Evolutionary conservation across 2,888 invertebrate genomes (phyloP), one percentile per base, ranked within the genome.

Genomic region (Limnephilus marmoratus): DNA sequence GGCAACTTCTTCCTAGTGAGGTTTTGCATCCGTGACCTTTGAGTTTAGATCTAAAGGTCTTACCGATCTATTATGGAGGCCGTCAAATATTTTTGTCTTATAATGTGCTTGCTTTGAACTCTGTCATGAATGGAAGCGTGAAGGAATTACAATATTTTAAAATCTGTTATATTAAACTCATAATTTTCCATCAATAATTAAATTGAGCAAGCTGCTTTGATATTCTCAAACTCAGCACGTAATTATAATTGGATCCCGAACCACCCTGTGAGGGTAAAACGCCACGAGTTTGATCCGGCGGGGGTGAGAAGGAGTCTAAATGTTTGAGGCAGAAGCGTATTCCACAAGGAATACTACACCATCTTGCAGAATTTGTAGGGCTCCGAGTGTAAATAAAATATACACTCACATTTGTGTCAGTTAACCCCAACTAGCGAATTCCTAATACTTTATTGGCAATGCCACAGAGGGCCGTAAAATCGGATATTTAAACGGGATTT

Each of bases 371-470:
- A 86, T 86, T 86, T 86, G 86, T 86, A 86, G 86, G 45, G 49
- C 86, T 86, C 24, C 37, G 45, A n/a, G 45, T 86, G 86, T 86
- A 86, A 86, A 86, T 86, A 86, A 86, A 86, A 86, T 86, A 86
- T 86, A 86, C 41, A 86, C 86, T 86, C 86, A 86, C 86, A 86
- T 86, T 86, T 86, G 86, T 45, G 86, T 86, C 86, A 86, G 86
- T 86, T 86, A 86, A 45, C 86, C 45, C 24, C 29, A 86, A 37
- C 86, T 45, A 68, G 68, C 86, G 15, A 24, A 37, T 45, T 29
- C 85, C 86, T 45, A 37, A 37, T 86, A 45, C 37, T 86, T 86
- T 86, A 86, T 86, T 49, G 86, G 45, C 45, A 37, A 45, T 86
- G 45, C 86, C n/a, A 68, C 68, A 29, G 86, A 45, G 86, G 9